phyloP scores from a whole-genome alignment of 2,888 invertebrate species.

The Agrilus mali region DNA sequence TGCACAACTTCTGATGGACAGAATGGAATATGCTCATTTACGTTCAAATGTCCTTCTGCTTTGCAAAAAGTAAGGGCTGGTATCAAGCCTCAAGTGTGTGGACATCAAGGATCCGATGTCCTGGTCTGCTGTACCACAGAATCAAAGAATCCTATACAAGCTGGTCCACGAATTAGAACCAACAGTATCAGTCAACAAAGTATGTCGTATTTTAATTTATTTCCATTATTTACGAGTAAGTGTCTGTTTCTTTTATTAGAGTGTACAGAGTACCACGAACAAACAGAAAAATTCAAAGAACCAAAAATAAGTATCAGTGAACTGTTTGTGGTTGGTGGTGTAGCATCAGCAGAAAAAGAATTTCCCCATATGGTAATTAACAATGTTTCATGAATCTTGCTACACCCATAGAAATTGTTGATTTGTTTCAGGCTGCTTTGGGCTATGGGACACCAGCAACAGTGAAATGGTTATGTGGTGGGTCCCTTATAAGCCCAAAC shows the following conservation, averaged over 20 bases:
- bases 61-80: constrained; percentile 3
- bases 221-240: no score
- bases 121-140: constrained; percentile 11
- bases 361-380: constrained; percentile 30
- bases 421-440: constrained; percentile 7
- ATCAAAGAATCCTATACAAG: not conserved
- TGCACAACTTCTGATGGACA: not conserved
- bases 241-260: no score
- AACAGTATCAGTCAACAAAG: constrained; percentile 3
- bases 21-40: constrained; percentile 4
- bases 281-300: no score
- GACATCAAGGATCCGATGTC: constrained; percentile 5
- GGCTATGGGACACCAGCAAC: constrained; percentile 15
- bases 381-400: not conserved
- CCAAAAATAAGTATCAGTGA: no score
- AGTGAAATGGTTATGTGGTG: constrained; percentile 45
- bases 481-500: constrained; percentile 45
- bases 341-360: constrained; percentile 19
- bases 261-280: no score
- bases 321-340: constrained; percentile 19
- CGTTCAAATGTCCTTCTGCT: constrained; percentile 5
- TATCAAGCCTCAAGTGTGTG: constrained; percentile 6
- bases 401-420: not conserved
- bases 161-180: not conserved
- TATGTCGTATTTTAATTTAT: not conserved